phyloP scores from a whole-genome alignment of 2,888 invertebrate genomes.

The Amiota communis region DNA sequence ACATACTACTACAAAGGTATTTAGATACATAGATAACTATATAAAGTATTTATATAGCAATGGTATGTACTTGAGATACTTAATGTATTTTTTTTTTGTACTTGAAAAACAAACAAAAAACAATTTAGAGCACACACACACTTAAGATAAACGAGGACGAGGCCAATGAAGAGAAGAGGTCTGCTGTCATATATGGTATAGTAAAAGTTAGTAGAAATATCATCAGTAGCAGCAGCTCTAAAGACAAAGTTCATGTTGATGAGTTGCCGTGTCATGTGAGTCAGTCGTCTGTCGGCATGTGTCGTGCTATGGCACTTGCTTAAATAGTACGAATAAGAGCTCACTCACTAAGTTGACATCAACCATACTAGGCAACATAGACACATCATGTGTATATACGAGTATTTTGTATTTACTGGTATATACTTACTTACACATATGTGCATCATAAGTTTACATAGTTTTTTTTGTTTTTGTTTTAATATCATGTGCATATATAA shows the following conservation, averaged over 20 bases:
- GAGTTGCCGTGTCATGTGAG: too few relatives aligned
- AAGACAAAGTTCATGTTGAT: constrained; percentile 13
- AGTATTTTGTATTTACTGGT: neutral
- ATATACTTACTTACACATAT: neutral
- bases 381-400: neutral
- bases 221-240: neutral
- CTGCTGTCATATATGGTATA: too few relatives aligned
- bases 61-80: constrained; percentile 16
- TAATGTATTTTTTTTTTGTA: neutral
- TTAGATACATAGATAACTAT: constrained; percentile 3
- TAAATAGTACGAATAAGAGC: neutral
- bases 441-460: neutral
- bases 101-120: constrained; percentile 4
- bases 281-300: constrained; percentile 9
- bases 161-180: too few relatives aligned
- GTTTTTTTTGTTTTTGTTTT: neutral
- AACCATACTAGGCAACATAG: neutral
- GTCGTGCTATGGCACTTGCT: constrained; percentile 19
- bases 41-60: constrained; percentile 18
- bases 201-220: neutral
- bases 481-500: too few relatives aligned
- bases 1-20: neutral
- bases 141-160: constrained; percentile 1
- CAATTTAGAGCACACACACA: constrained; percentile 15
- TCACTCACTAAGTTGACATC: neutral